Evolutionary conservation across 2,113 vertebrate genomes (phyloP).

Genomic region (Rhinichthys klamathensis): DNA sequence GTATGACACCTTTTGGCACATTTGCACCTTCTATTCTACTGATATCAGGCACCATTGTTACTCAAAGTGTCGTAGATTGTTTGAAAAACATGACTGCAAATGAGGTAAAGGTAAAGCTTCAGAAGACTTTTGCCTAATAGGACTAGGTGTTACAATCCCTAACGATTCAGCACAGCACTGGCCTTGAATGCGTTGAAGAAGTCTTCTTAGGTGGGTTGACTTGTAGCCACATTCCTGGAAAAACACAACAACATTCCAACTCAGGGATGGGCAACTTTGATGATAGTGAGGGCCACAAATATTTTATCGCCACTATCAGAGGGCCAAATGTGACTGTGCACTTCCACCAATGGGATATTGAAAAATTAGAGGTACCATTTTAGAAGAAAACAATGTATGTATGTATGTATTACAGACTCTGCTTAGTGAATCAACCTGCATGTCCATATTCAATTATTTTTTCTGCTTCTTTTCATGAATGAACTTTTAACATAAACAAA

Average conservation of each 20-base stretch:
- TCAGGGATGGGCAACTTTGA: no score
- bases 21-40: neutral
- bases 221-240: neutral
- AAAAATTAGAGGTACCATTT: no score
- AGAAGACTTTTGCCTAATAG: neutral
- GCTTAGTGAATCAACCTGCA: no score
- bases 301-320: no score
- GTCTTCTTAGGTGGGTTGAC: neutral
- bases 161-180: neutral
- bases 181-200: neutral
- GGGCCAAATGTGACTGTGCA: no score
- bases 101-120: neutral
- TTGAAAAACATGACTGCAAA: neutral
- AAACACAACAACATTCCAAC: neutral
- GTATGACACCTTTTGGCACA: neutral
- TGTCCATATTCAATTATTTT: no score
- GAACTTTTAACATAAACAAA: no score
- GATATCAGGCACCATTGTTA: neutral
- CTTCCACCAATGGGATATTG: no score
- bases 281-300: no score
- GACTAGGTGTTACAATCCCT: neutral
- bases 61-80: neutral
- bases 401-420: no score
- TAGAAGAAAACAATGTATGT: no score
- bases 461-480: no score